A percentile compares a stretch with the other conserved stretches of the same genome.
Evolutionary conservation across 2,888 invertebrate species (phyloP).

Genomic region (Drosophila yooni): DNA sequence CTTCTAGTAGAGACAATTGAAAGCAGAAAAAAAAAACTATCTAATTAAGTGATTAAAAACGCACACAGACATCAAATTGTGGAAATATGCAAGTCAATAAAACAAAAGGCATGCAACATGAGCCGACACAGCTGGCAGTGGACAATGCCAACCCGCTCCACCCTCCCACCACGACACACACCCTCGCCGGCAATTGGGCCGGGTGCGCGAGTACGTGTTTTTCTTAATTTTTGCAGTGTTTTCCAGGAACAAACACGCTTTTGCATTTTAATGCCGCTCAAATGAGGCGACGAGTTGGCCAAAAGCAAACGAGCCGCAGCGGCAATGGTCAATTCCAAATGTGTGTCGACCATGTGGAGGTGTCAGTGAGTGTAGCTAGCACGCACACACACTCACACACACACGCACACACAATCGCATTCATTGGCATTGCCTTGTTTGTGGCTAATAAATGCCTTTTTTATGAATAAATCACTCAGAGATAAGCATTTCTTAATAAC

Average conservation of each 20-base stretch:
- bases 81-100: conserved; percentile 73
- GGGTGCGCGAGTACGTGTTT: conserved; percentile 16
- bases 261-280: conserved; percentile 79
- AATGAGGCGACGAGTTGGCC: conserved; percentile 68
- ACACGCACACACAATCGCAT: conserved; percentile 6
- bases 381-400: conserved; percentile 44
- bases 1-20: conserved; percentile 66
- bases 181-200: conserved; percentile 18
- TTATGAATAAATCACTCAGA: conserved; percentile 85
- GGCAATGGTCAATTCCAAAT: conserved; percentile 42
- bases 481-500: conserved; percentile 85
- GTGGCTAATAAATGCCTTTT: conserved; percentile 84
- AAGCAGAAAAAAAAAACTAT: conserved; percentile 35
- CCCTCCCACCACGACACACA: not conserved
- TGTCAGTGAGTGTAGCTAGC: conserved; percentile 53
- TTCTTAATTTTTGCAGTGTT: conserved; percentile 58
- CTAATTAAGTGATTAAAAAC: conserved; percentile 81
- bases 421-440: conserved; percentile 72
- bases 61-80: conserved; percentile 62
- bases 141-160: not conserved
- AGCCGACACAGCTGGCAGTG: conserved; percentile 28
- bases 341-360: conserved; percentile 55
- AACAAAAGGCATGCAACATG: conserved; percentile 53
- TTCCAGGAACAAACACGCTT: conserved; percentile 83
- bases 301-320: conserved; percentile 52